Conservation (phyloP, 2,797 vertebrate species). For the Oryzias sinensis region DNA sequence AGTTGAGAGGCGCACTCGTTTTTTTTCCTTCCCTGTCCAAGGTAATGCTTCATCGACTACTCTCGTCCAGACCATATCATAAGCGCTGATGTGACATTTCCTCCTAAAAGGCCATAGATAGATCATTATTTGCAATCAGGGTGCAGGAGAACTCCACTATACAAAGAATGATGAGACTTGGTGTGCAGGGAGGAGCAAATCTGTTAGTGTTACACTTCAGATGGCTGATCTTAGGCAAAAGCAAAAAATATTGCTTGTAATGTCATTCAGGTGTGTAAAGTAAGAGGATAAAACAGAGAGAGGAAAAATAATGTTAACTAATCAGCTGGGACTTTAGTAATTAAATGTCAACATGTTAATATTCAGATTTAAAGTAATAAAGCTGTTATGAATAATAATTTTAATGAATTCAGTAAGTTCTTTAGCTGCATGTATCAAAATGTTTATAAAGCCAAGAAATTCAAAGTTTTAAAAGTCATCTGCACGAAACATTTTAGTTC, state of each 20-base stretch:
- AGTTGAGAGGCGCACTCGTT: constrained; percentile 28
- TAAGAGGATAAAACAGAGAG: neutral
- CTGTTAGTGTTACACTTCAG: constrained; percentile 19
- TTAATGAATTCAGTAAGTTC: neutral
- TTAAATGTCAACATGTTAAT: neutral
- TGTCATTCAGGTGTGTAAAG: neutral
- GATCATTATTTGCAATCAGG: constrained; percentile 56
- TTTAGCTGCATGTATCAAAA: neutral
- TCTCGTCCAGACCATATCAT: constrained; percentile 52
- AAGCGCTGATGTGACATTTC: constrained; percentile 70
- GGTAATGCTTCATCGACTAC: constrained; percentile 44
- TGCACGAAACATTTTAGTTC: neutral
- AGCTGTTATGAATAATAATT: neutral
- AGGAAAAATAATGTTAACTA: neutral
- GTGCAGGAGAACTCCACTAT: constrained; percentile 21
- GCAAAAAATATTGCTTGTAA: constrained; percentile 19
- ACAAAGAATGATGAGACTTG: constrained; percentile 40
- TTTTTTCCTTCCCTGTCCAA: constrained; percentile 5
- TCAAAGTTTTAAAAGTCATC: neutral
- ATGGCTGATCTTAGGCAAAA: constrained; percentile 9
- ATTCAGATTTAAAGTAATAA: neutral
- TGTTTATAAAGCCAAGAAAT: neutral
- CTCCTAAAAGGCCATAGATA: constrained; percentile 69
- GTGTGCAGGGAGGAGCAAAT: constrained; percentile 8
- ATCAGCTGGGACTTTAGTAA: neutral